A percentile compares a stretch with the other conserved stretches of the same genome.
phyloP scores from a whole-genome alignment of 2,888 invertebrate genomes.

The Smittia sp. region DNA sequence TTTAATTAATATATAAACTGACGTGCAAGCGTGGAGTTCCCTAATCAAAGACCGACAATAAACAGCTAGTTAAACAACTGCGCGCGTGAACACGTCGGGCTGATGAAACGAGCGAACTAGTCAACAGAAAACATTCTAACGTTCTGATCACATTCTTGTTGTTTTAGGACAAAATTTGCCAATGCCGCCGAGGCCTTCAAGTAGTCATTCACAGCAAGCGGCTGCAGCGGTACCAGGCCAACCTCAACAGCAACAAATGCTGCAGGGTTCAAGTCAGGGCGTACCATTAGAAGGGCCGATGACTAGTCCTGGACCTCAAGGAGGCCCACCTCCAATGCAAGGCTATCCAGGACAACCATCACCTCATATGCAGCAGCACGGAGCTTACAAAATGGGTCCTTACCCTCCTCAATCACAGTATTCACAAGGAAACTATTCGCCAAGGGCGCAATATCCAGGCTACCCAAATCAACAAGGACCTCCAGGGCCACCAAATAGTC shows the following conservation, averaged over 20 bases:
- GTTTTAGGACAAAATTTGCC: conserved; percentile 83
- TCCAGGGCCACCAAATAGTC: conserved; percentile 55
- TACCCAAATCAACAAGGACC: conserved; percentile 57
- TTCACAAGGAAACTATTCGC: conserved; percentile 56
- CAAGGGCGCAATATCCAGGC: conserved; percentile 58
- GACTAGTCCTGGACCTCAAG: conserved; percentile 46
- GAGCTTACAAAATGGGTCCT: conserved; percentile 62
- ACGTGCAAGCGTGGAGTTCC: conserved; percentile 35
- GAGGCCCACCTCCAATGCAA: conserved; percentile 49
- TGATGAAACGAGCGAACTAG: background rate
- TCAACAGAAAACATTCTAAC: conserved; percentile 1
- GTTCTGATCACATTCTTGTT: conserved; percentile 29
- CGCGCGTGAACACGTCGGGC: conserved; percentile 3
- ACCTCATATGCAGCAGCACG: conserved; percentile 51
- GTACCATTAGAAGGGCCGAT: conserved; percentile 44
- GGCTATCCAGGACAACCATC: conserved; percentile 49
- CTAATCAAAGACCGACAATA: conserved; percentile 27
- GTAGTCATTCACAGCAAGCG: conserved; percentile 68
- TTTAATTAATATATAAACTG: conserved; percentile 11
- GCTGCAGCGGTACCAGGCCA: conserved; percentile 47
- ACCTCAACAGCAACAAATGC: conserved; percentile 32
- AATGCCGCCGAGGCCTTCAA: conserved; percentile 93
- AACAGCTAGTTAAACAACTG: background rate
- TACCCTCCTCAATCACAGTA: conserved; percentile 58
- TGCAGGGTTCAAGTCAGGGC: conserved; percentile 23